Evolutionary conservation across 1,140 invertebrate species (phyloP).

Genomic region (Cydia amplana): DNA sequence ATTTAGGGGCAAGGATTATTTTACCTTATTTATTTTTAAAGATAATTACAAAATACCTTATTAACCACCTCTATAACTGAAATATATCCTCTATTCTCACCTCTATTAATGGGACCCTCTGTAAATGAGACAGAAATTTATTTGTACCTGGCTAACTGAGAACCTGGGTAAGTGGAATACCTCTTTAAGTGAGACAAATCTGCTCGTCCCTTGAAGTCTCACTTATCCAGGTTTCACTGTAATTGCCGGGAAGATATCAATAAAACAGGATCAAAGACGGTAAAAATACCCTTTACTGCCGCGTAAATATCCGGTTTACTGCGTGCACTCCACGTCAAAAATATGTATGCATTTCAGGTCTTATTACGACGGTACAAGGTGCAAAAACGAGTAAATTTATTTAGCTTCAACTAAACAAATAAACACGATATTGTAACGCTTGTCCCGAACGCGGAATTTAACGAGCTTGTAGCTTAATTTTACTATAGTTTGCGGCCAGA

Average conservation of each 20-base stretch:
- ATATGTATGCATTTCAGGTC: background rate
- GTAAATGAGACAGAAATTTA: too few species aligned
- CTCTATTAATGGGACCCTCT: too few species aligned
- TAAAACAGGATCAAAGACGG: conserved; percentile 27
- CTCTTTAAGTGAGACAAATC: too few species aligned
- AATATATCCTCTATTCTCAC: too few species aligned
- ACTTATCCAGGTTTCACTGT: too few species aligned
- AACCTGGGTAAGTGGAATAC: too few species aligned
- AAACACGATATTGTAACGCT: conserved; percentile 30
- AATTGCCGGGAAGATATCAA: conserved; percentile 29
- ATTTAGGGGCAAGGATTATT: too few species aligned
- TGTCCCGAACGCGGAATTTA: background rate
- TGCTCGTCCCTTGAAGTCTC: too few species aligned
- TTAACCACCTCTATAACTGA: too few species aligned
- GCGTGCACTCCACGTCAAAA: background rate
- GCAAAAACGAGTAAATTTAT: background rate
- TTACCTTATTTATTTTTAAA: too few species aligned
- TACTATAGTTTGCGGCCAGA: background rate
- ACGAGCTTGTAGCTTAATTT: conserved; percentile 14
- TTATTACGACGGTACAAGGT: background rate
- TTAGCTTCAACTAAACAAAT: background rate
- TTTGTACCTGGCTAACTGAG: too few species aligned
- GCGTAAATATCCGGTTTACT: conserved; percentile 24
- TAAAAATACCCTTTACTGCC: conserved; percentile 30
- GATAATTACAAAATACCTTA: too few species aligned